phyloP scores from a whole-genome alignment of 1,140 invertebrate genomes.

The Caligus rogercresseyi region DNA sequence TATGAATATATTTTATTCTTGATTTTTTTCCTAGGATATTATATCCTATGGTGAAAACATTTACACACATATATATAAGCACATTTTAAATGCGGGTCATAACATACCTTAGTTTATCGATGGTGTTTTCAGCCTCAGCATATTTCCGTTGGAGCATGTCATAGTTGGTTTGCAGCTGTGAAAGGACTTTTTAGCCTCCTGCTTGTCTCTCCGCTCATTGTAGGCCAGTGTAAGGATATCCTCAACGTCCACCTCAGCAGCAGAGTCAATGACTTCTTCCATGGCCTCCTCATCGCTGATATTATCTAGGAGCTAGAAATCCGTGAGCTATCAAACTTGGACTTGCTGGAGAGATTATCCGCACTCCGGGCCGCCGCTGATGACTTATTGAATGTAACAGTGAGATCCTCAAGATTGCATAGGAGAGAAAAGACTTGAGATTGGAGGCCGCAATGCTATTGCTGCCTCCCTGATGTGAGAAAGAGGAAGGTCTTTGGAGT shows the following conservation, averaged over 20 bases:
- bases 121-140: constrained; percentile 30
- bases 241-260: background rate
- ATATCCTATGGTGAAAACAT: too few relatives aligned
- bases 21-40: too few relatives aligned
- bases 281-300: constrained; percentile 9
- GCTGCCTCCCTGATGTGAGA: background rate
- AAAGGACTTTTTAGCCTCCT: constrained; percentile 25
- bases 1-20: too few relatives aligned
- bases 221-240: constrained; percentile 1
- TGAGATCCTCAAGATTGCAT: background rate
- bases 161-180: constrained; percentile 28
- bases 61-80: constrained; percentile 19
- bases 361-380: background rate
- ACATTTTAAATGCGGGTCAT: too few relatives aligned
- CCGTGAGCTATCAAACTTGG: constrained; percentile 2
- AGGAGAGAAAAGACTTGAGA: constrained; percentile 2
- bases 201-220: constrained; percentile 8
- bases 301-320: constrained; percentile 1
- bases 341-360: background rate
- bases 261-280: background rate
- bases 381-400: background rate
- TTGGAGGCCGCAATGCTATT: background rate
- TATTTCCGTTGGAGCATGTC: constrained; percentile 29
- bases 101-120: constrained; percentile 31
- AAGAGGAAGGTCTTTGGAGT: background rate